Evolutionary conservation across 64 coral and sea anemone species (phyloP).

Genomic region (Actinia tenebrosa): DNA sequence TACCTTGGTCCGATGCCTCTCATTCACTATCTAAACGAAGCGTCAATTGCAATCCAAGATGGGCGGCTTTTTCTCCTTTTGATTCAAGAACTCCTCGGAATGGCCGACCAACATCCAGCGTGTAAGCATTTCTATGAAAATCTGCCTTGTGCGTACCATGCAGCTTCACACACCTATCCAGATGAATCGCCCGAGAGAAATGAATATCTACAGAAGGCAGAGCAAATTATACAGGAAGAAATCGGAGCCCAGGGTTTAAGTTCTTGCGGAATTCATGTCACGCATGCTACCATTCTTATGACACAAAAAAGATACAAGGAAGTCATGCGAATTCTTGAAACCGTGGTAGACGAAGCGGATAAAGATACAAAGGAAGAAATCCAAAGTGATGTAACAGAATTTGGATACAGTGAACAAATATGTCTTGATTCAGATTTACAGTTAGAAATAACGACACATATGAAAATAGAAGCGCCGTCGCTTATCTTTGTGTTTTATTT

Average conservation of each 20-base stretch:
- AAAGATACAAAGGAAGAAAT: too few species aligned
- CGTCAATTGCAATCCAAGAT: too few species aligned
- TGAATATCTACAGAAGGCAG: constrained; percentile 35
- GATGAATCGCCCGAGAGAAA: constrained; percentile 36
- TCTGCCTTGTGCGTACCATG: constrained; percentile 50
- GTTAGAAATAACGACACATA: too few species aligned
- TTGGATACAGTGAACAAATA: too few species aligned
- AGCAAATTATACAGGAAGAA: constrained; percentile 32
- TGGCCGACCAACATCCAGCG: constrained; percentile 37
- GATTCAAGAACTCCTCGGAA: constrained; percentile 47
- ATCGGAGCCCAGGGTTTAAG: constrained; percentile 20
- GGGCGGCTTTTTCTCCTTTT: constrained; percentile 2
- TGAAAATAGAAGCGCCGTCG: too few species aligned
- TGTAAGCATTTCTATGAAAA: constrained; percentile 31
- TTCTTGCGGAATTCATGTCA: constrained; percentile 32
- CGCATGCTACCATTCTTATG: constrained; percentile 38
- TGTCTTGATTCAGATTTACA: too few species aligned
- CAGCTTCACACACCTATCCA: constrained; percentile 41
- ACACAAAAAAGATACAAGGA: constrained; percentile 3
- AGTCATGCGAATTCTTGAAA: too few species aligned
- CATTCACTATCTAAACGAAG: too few species aligned
- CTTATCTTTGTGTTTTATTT: too few species aligned
- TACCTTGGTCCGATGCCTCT: too few species aligned
- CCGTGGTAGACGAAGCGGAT: too few species aligned
- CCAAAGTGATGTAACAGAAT: too few species aligned